Evolutionary conservation across 1,140 invertebrate genomes (phyloP), one percentile per base, ranked within the genome.

Genomic region (Aphaenogaster ashmeadi): DNA sequence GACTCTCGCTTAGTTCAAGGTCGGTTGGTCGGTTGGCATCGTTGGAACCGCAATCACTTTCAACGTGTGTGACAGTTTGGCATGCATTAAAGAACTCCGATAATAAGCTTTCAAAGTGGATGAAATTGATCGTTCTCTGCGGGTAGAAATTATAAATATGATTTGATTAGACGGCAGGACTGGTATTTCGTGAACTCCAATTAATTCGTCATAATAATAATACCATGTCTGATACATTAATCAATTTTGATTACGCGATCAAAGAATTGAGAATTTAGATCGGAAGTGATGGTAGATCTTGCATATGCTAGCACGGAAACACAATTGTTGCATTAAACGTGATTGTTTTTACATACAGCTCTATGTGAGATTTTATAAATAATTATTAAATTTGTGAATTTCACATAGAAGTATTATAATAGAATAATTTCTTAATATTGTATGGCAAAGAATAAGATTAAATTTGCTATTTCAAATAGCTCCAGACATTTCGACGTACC

Each of bases 1-100:
- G 13, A 74, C 4, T 84, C 7, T 47, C 1, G 2, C 15, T 80
- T 56, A 72, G 38, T 90, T 89, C 86, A 87, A 87, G 86, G 88
- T 47, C 72, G 44, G 36, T 75, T 50, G 71, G 36, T 87, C 58
- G 18, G 9, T 36, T 27, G 27, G 27, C 47, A 38, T 27, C 3
- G n/a, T 72, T 47, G 9, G 11, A 81, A 33, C 0, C 18, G 38
- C 27, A 13, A 50, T 62, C 38, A 41, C 67, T 74, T 72, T 58
- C 52, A 72, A 83, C 18, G 6, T 13, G 21, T 60, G 52, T 21
- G 18, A 13, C 33, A 47, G 6, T 75, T 84, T 60, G 74, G 27
- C n/a, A 62, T 58, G 78, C 64, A 56, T 81, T 81, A 47, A 71
- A 84, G 8, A 50, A 62, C 18, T 62, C 52, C n/a, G 41, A 41